phyloP scores from a whole-genome alignment of 2,797 vertebrate species.

The Coregonus sp. region DNA sequence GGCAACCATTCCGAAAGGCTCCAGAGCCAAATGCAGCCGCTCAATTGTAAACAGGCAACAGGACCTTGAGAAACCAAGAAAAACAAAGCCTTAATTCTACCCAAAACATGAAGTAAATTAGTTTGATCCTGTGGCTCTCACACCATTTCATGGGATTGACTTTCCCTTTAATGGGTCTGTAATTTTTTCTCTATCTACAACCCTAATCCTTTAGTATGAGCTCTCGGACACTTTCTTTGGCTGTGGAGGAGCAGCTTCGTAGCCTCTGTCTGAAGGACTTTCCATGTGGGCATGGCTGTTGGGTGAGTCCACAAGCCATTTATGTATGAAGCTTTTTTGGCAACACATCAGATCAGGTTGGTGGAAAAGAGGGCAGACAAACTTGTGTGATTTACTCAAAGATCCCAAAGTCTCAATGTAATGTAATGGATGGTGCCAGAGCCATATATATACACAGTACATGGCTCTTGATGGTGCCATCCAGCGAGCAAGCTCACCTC shows the following conservation, averaged over 20 bases:
- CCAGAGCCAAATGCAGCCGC: background rate
- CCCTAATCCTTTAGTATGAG: constrained; percentile 42
- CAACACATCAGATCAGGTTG: background rate
- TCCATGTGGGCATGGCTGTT: constrained; percentile 80
- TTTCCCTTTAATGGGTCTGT: background rate
- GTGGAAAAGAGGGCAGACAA: background rate
- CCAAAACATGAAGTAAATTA: background rate
- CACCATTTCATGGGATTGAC: background rate
- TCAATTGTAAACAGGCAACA: constrained; percentile 38
- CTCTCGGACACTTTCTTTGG: constrained; percentile 57
- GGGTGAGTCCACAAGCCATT: constrained; percentile 70
- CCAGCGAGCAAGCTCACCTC: background rate
- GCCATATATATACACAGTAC: background rate
- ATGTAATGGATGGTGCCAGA: too few relatives aligned
- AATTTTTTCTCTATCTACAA: background rate
- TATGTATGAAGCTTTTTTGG: background rate
- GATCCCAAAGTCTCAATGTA: too few relatives aligned
- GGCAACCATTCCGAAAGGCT: constrained; percentile 40
- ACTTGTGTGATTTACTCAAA: background rate
- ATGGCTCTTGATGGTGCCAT: background rate
- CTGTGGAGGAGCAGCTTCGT: constrained; percentile 67
- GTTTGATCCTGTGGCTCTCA: background rate
- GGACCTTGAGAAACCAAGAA: background rate
- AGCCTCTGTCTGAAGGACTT: constrained; percentile 77
- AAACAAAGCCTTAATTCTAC: background rate